Percentiles rank a stretch among this genome's conserved stretches.
Conservation (phyloP, 2,888 invertebrate genomes). For the Hoplodrina ambigua region DNA sequence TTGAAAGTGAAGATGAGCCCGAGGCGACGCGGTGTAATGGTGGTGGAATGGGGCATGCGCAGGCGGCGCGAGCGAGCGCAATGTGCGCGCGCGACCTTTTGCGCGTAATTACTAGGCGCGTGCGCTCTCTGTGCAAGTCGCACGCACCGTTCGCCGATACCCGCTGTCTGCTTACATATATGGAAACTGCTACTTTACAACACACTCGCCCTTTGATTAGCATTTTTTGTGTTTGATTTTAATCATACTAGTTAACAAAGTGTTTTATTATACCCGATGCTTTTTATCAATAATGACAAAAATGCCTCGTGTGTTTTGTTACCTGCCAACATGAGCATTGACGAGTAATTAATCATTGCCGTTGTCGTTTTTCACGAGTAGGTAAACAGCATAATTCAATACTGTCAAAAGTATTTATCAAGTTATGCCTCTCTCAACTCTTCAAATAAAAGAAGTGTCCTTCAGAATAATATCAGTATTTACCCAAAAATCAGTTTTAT, state of each 20-base stretch:
- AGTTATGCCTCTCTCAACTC: neutral
- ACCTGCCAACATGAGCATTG: conserved; percentile 46
- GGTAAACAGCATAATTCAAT: conserved; percentile 35
- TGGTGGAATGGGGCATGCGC: conserved; percentile 63
- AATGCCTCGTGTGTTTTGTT: conserved; percentile 14
- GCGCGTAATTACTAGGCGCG: conserved; percentile 86
- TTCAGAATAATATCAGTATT: neutral
- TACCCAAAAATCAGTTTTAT: neutral
- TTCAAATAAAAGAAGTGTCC: neutral
- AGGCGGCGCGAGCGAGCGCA: conserved; percentile 73
- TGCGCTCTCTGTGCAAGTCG: conserved; percentile 73
- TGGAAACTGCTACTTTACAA: conserved; percentile 80
- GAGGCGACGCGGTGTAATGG: conserved; percentile 52
- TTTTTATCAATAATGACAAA: conserved; percentile 45
- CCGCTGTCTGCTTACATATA: conserved; percentile 75
- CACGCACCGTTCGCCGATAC: conserved; percentile 66
- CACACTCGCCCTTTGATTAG: conserved; percentile 79
- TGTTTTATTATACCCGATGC: conserved; percentile 63
- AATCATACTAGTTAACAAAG: conserved; percentile 74
- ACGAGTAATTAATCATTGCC: conserved; percentile 54
- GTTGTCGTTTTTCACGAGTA: conserved; percentile 25
- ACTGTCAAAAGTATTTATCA: conserved; percentile 24
- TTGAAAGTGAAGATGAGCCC: conserved; percentile 63
- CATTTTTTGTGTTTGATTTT: conserved; percentile 83
- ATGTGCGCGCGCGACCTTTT: conserved; percentile 89